Base-by-base conservation (phyloP, 2,888 invertebrate species). In the Drosophila mayaguana region DNA sequence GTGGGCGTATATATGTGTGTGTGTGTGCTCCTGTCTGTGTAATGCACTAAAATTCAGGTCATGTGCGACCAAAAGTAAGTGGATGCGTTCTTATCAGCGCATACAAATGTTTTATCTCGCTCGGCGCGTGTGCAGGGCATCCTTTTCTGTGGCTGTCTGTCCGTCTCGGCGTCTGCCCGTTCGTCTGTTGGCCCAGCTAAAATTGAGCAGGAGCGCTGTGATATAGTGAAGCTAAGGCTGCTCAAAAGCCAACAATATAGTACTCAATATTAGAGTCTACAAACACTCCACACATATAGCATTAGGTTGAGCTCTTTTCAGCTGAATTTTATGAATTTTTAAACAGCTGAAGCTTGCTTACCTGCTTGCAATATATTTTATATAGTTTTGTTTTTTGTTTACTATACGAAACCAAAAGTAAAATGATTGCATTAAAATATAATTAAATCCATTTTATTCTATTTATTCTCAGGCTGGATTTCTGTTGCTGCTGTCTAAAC, bases 71-170 rank as follows among this genome's bases (percentile, higher is more conserved):
- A 83, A 86, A 88, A 86, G 86, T 86, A 86, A 86, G 88, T 88
- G 86, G 86, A 86, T 86, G 88, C 86, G 86, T 82, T 86, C 84
- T 83, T 88, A 86, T 86, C 85, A 86, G 83, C 85, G 80, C 88
- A 86, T 81, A 88, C 85, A 85, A 88, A 86, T 86, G 85, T 86
- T 85, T 85, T 88, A 86, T 86, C 85, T 86, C 75, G 70, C 64
- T 72, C 76, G 75, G 71, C 80, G 85, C 83, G 87, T 87, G 79
- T 83, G 83, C 81, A 86, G 71, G 67, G 69, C 61, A 63, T 63
- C 77, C 67, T 62, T 28, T 81, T 72, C 69, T 83, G 78, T 69
- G 63, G 73, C 64, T 64, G 43, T 20, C 55, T 38, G 42, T 3
- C 51, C 11, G 6, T 9, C 50, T 16, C 2, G 7, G 38, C 9